These are phyloP conservation scores for Emydoidea blandingii DNA, from an alignment of 2,797 vertebrate species.

Conservation along the genomic window DNA sequence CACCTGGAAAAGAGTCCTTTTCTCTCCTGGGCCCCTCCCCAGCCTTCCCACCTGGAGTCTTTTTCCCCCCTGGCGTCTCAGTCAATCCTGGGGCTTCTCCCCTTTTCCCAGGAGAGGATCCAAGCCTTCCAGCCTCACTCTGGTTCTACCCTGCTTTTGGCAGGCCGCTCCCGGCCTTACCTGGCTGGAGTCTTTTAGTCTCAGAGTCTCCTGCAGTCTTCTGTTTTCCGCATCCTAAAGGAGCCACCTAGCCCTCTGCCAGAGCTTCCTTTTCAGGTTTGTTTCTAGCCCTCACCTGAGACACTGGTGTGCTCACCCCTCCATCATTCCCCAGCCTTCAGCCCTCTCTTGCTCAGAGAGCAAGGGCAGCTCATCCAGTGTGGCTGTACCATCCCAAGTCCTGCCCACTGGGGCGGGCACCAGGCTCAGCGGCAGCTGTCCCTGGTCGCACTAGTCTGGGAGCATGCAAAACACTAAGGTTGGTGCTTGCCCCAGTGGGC, in stretches of 20 bases:
- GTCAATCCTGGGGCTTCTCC: background rate
- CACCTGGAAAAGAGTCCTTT: background rate
- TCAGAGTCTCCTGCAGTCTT: background rate
- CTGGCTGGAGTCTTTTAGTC: background rate
- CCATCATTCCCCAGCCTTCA: no score
- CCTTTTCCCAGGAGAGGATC: background rate
- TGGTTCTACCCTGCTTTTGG: background rate
- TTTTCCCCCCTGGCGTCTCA: background rate
- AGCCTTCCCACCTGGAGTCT: background rate
- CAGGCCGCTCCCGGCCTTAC: background rate
- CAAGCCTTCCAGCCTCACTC: background rate
- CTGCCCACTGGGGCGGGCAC: no score
- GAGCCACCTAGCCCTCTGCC: background rate
- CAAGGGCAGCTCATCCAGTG: no score
- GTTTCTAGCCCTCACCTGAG: no score
- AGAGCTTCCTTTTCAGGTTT: no score
- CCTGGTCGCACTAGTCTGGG: no score
- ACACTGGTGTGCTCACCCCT: no score
- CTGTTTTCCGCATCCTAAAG: background rate
- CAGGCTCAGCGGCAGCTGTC: no score
- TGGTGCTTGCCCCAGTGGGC: no score
- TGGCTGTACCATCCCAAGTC: no score
- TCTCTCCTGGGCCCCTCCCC: background rate
- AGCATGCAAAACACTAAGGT: no score
- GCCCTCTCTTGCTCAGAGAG: no score